These are phyloP conservation scores for Heteropelma amictum DNA, from an alignment of 2,888 invertebrate genomes.

Conservation along the genomic window DNA sequence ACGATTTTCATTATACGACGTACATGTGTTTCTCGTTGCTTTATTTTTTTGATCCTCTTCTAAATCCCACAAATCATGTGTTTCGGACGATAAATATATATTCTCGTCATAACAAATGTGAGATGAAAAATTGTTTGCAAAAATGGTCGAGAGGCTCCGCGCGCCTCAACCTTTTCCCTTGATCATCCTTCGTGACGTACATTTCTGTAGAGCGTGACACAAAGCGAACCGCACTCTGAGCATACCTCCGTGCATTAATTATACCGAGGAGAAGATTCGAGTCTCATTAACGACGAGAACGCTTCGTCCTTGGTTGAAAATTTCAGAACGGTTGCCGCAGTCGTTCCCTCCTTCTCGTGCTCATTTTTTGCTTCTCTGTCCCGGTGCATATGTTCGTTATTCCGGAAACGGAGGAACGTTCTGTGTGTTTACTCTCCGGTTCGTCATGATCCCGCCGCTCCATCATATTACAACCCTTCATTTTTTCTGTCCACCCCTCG, in stretches of 20 bases:
- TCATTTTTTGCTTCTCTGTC: neutral
- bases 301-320: conserved; percentile 30
- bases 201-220: neutral
- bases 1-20: conserved; percentile 20
- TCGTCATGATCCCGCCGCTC: conserved; percentile 4
- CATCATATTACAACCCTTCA: conserved; percentile 36
- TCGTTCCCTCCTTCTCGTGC: neutral
- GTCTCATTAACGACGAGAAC: conserved; percentile 32
- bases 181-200: neutral
- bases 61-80: too few relatives aligned
- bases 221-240: neutral
- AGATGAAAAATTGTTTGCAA: too few relatives aligned
- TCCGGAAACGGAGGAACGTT: conserved; percentile 27
- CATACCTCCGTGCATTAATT: conserved; percentile 18
- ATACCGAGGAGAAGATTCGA: conserved; percentile 5
- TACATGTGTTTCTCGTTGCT: neutral
- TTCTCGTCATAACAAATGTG: too few relatives aligned
- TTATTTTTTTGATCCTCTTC: neutral
- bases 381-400: neutral
- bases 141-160: neutral
- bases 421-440: neutral
- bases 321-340: conserved; percentile 30
- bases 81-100: too few relatives aligned
- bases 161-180: too few relatives aligned
- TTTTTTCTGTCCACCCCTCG: conserved; percentile 55